These are phyloP conservation scores for Cotesia congregata DNA, from an alignment of 2,888 invertebrate species.

Conservation along the genomic window DNA sequence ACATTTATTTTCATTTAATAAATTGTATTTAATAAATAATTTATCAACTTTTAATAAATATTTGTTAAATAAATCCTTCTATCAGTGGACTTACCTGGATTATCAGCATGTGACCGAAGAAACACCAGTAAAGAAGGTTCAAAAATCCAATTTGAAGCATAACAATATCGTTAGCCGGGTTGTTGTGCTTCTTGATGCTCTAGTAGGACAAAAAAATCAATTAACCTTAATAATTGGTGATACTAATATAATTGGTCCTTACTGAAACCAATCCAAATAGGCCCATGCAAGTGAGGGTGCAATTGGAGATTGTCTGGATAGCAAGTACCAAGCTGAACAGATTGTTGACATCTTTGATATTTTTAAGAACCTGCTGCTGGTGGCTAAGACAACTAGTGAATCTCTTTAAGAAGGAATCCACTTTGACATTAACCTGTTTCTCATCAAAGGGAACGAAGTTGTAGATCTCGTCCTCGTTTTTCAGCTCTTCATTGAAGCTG, in stretches of 20 bases:
- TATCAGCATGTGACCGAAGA: neutral
- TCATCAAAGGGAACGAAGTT: neutral
- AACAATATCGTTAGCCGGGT: neutral
- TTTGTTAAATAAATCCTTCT: too few relatives aligned
- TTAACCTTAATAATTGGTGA: neutral
- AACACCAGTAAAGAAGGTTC: neutral
- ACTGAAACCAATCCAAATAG: neutral
- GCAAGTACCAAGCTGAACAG: neutral
- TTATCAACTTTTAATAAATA: too few relatives aligned
- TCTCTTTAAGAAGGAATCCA: neutral
- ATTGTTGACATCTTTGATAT: neutral
- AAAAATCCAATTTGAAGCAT: neutral
- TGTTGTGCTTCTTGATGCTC: neutral
- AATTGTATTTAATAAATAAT: too few relatives aligned
- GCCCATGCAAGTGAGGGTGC: neutral
- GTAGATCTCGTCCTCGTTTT: neutral
- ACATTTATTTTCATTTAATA: too few relatives aligned
- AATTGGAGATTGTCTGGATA: neutral
- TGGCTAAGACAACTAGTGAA: neutral
- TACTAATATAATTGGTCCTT: neutral
- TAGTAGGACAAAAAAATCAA: neutral
- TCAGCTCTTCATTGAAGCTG: neutral
- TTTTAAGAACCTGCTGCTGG: neutral
- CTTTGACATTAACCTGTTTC: neutral
- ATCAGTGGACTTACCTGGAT: too few relatives aligned